These are phyloP conservation scores for Geotrypetes seraphini DNA, from an alignment of 2,797 vertebrate species.

Conservation along the genomic window DNA sequence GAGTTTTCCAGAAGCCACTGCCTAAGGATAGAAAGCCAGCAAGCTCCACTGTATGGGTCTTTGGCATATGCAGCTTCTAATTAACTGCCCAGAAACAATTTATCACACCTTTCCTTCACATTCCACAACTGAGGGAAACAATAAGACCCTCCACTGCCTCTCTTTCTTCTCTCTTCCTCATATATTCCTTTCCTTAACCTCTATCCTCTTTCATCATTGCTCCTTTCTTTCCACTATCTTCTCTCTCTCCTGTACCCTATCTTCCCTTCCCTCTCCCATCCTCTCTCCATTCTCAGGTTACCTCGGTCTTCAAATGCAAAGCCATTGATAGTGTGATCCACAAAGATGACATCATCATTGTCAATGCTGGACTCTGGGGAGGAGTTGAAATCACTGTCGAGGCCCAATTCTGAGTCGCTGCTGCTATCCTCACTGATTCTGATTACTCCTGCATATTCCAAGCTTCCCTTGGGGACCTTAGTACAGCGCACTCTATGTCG, in stretches of 20 bases:
- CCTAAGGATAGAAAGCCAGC: neutral
- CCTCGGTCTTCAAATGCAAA: conserved; percentile 28
- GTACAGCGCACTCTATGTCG: conserved; percentile 63
- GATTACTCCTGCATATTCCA: conserved; percentile 60
- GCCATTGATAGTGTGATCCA: conserved; percentile 57
- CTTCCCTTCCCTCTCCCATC: neutral
- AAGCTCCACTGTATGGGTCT: no score
- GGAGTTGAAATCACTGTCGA: conserved; percentile 91
- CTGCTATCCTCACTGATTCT: conserved; percentile 93
- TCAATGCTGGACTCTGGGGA: conserved; percentile 87
- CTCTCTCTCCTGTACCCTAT: no score
- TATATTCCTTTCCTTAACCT: no score
- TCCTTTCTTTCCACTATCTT: no score
- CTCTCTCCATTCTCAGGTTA: conserved; percentile 5
- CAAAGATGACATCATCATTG: conserved; percentile 82
- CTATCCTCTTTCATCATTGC: no score
- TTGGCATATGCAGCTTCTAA: no score
- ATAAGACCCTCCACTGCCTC: no score
- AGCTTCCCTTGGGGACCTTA: conserved; percentile 57
- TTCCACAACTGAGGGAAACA: no score
- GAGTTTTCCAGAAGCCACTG: neutral
- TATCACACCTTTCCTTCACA: no score
- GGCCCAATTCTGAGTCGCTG: conserved; percentile 74
- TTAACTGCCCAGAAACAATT: no score
- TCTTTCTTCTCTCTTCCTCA: no score